Evolutionary conservation across 1,140 invertebrate genomes (phyloP), one percentile per base, ranked within the genome.

Genomic region (Manduca sexta): DNA sequence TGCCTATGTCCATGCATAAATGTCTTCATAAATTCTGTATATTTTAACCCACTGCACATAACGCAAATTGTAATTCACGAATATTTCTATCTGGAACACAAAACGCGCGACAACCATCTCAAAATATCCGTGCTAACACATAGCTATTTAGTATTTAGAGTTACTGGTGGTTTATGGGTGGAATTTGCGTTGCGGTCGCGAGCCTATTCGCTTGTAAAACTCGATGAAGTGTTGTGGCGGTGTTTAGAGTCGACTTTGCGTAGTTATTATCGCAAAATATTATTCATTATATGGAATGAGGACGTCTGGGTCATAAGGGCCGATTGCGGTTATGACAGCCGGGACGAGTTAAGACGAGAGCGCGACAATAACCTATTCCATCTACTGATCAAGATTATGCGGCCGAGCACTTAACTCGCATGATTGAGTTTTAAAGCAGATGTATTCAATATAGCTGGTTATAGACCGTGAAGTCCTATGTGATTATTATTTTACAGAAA

Each of bases 201-300:
- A 14, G 60, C 47, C 54, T 60, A 63, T 45, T 35, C 54, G 60
- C 47, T 67, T 64, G 46, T 64, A 67, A 70, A 63, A 59, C 34
- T 34, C 41, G 49, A 49, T 53, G 49, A 56, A 56, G 50, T 52
- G 54, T 45, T 59, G 54, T 18, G 39, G 41, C 40, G 44, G 34
- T 17, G 47, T 46, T 46, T 35, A 55, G 33, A 52, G 43, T 31
- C 50, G 43, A 38, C 49, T 53, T 66, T 60, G 52, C 52, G 47
- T 48, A 42, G 56, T 61, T 55, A 52, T 66, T 70, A 64, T 68
- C 64, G 46, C 29, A 18, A 35, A 45, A 47, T 57, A 64, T 65
- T 71, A 65, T 68, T 61, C 65, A 64, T 69, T 62, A 53, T 60
- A 61, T 60, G 61, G 54, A 71, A 69, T 58, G 64, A 55, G 66